Evolutionary conservation across 2,113 vertebrate species (phyloP), one percentile per base, ranked within the genome.

Genomic region (Apodemus speciosus): DNA sequence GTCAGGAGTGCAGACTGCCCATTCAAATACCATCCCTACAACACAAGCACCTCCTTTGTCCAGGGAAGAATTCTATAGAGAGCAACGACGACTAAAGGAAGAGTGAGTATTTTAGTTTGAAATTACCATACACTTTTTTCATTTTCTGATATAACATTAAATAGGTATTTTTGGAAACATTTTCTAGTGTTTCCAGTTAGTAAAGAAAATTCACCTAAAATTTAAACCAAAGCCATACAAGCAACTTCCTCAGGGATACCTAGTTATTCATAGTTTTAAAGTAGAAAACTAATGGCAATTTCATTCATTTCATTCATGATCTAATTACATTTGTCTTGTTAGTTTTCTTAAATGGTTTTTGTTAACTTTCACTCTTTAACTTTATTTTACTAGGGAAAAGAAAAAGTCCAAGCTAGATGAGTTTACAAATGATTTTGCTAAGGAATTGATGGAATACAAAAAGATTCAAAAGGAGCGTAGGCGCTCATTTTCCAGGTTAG

Each of bases 381-480:
- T 98, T 98, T 98, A 98, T 98, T 98, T 98, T 98, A 97, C 98
- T 98, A 99, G 99, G 98, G 99, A 99, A 98, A 99, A 99, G 97
- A 99, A 99, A 98, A 99, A 99, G 98, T 99, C 99, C 94, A 99
- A 99, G 98, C 98, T 99, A 97, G 99, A 99, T 98, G 99, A 99
- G 98, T 99, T 99, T 97, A 99, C 99, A 97, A 99, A 99, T 98
- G 99, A 99, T 98, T 99, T 99, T 98, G 99, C 99, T 98, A 99
- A 99, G 98, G 99, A 99, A 98, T 98, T 99, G 95, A 98, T 99
- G 98, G 99, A 99, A 98, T 99, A 99, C 98, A 99, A 99, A 98
- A 99, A 99, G 98, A 99, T 99, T 97, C 99, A 99, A 97, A 99
- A 99, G 98, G 99, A 99, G 97, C 98, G 99, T 97, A 98, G 99